phyloP scores from a whole-genome alignment of 1,140 invertebrate species.

The fruit fly (Drosophila melanogaster) region DNA sequence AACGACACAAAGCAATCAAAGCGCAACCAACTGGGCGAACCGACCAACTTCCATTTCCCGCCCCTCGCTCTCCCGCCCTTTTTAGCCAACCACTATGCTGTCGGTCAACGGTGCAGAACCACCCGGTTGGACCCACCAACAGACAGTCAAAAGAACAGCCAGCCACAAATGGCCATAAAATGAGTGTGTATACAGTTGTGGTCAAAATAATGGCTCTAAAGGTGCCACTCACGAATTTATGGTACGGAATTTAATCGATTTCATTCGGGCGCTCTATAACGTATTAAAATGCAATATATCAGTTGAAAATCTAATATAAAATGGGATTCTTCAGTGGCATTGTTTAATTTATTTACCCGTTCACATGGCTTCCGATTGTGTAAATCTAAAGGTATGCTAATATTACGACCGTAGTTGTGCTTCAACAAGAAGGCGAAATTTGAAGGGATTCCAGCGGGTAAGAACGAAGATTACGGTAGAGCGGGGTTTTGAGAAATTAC shows the following conservation, averaged over 20 bases:
- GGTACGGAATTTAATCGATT: not conserved
- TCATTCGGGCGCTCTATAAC: no score
- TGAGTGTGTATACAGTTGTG: constrained; percentile 43
- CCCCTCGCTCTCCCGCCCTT: not conserved
- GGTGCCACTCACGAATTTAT: not conserved
- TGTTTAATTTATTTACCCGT: no score
- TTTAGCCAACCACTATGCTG: constrained; percentile 5
- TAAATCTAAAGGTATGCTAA: not conserved
- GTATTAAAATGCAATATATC: not conserved
- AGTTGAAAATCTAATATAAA: not conserved
- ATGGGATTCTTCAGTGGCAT: not conserved
- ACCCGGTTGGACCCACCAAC: constrained; percentile 32
- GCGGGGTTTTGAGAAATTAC: constrained; percentile 66
- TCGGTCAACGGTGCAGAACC: constrained; percentile 68
- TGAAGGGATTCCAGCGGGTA: not conserved
- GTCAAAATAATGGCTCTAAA: constrained; percentile 8
- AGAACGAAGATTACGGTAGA: constrained; percentile 32
- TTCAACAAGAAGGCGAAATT: constrained; percentile 6
- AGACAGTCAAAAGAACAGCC: constrained; percentile 55
- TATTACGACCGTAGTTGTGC: constrained; percentile 1
- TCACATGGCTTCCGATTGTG: no score
- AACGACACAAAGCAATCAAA: constrained; percentile 80
- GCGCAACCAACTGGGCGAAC: constrained; percentile 59
- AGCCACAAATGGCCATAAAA: constrained; percentile 69
- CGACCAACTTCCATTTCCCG: constrained; percentile 38